These are phyloP conservation scores for human DNA, from an alignment of 2,113 vertebrate genomes.

Conservation along the genomic window DNA sequence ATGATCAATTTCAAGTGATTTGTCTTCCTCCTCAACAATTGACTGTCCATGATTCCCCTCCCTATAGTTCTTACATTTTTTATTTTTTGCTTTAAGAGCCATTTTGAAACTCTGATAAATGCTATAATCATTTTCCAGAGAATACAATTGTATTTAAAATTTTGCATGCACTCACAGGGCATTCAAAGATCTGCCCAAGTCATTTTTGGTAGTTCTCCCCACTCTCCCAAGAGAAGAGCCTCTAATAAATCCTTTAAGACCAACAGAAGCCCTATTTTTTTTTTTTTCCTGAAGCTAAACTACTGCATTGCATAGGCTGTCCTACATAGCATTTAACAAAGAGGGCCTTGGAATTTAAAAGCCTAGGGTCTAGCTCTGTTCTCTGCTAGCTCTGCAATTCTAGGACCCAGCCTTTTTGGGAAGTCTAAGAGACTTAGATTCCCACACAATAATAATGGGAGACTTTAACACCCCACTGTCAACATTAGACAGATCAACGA, in stretches of 20 bases:
- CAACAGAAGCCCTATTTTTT: background rate
- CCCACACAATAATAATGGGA: no score
- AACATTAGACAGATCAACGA: no score
- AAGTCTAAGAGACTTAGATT: no score
- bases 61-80: background rate
- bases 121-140: background rate
- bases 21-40: background rate
- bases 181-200: background rate
- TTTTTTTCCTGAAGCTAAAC: background rate
- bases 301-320: background rate
- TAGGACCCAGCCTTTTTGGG: background rate
- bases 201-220: background rate
- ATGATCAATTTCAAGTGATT: background rate
- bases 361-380: background rate
- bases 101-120: slow-evolving; percentile 33
- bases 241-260: slow-evolving; percentile 46
- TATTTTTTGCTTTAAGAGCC: background rate
- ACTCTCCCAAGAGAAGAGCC: background rate
- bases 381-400: background rate
- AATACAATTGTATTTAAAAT: background rate
- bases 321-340: background rate
- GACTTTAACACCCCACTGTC: no score
- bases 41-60: background rate
- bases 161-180: background rate
- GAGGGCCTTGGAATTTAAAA: background rate